Evolutionary conservation across 2,888 invertebrate genomes (phyloP).

Genomic region (Eudasyphora cyanicolor): DNA sequence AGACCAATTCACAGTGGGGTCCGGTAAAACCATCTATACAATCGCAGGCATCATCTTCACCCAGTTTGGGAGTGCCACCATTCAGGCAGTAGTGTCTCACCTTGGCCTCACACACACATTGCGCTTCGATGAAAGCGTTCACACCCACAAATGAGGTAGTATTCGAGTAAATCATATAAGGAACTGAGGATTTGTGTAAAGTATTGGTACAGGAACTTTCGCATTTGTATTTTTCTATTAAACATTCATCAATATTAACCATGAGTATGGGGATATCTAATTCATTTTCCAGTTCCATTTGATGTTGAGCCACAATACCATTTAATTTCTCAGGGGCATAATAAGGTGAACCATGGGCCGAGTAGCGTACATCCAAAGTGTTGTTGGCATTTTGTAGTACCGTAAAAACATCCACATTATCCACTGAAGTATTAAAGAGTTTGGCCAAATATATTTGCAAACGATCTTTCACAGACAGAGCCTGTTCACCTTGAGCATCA

Average conservation of each 20-base stretch:
- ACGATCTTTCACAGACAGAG: slow-evolving; percentile 77
- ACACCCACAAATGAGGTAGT: slow-evolving; percentile 97
- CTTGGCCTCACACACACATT: slow-evolving; percentile 84
- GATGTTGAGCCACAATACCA: slow-evolving; percentile 88
- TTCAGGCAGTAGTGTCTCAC: slow-evolving; percentile 84
- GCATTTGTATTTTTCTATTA: slow-evolving; percentile 87
- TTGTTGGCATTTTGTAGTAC: slow-evolving; percentile 86
- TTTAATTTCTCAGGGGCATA: slow-evolving; percentile 93
- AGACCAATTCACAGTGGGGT: slow-evolving; percentile 93
- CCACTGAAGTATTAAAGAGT: slow-evolving; percentile 88
- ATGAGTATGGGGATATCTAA: slow-evolving; percentile 89
- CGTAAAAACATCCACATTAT: slow-evolving; percentile 96
- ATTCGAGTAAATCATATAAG: slow-evolving; percentile 94
- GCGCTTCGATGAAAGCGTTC: slow-evolving; percentile 89
- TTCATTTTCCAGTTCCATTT: slow-evolving; percentile 86
- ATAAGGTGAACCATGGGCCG: slow-evolving; percentile 96
- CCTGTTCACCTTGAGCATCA: slow-evolving; percentile 73
- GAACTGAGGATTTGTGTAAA: slow-evolving; percentile 86
- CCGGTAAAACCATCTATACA: slow-evolving; percentile 91
- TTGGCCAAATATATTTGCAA: slow-evolving; percentile 83
- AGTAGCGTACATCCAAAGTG: slow-evolving; percentile 92
- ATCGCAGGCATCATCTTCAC: slow-evolving; percentile 85
- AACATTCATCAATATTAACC: slow-evolving; percentile 95
- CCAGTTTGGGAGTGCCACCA: slow-evolving; percentile 85
- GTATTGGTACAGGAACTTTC: slow-evolving; percentile 90